Percentiles rank a stretch among this genome's conserved stretches.
Evolutionary conservation across 2,113 vertebrate species (phyloP).

Genomic region (Odocoileus virginianus): DNA sequence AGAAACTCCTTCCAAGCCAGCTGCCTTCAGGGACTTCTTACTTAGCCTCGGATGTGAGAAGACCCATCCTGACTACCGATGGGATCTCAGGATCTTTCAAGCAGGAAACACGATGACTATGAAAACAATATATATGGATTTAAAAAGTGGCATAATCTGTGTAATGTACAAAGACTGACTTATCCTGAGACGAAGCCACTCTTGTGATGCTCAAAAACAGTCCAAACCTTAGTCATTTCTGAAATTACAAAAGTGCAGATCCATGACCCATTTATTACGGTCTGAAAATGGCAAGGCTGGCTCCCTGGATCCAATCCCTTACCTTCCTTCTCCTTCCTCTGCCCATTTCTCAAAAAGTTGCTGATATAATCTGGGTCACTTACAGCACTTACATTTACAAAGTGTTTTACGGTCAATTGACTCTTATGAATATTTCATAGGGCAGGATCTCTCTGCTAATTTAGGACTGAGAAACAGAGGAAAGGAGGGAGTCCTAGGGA

Average conservation of each 20-base stretch:
- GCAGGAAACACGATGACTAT: not conserved
- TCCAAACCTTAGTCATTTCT: conserved; percentile 24
- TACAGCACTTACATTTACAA: conserved; percentile 54
- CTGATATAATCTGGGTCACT: conserved; percentile 35
- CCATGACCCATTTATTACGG: not conserved
- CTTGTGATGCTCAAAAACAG: not conserved
- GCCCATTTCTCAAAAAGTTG: conserved; percentile 33
- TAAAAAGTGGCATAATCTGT: not conserved
- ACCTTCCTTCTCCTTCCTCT: conserved; percentile 17
- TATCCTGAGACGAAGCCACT: not conserved
- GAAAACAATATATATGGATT: not conserved
- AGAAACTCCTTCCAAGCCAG: not conserved
- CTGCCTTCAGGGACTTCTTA: not conserved
- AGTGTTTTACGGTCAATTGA: conserved; percentile 42
- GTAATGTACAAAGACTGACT: not conserved
- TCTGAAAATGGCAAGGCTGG: conserved; percentile 32
- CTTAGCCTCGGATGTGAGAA: not conserved
- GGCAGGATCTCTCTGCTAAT: conserved; percentile 13
- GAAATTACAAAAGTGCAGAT: conserved; percentile 37
- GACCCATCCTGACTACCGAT: not conserved
- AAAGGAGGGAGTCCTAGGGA: not conserved
- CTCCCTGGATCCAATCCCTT: conserved; percentile 14
- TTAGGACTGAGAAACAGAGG: not conserved
- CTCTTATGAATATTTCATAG: conserved; percentile 50
- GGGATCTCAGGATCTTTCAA: not conserved